Conservation (phyloP, 2,888 invertebrate genomes). For the Cantharis lateralis region DNA sequence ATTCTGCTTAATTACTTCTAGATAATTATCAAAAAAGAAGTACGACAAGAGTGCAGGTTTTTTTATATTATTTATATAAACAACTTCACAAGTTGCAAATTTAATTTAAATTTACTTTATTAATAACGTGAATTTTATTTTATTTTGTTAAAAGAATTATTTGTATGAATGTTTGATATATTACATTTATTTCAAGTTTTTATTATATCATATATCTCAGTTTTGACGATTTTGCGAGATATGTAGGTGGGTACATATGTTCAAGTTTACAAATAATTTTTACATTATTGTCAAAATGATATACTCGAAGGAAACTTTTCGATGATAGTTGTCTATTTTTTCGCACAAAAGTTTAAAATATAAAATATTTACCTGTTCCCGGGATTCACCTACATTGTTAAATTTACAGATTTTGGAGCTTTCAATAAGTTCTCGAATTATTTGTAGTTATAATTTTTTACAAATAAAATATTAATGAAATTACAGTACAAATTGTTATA, state of each 20-base stretch:
- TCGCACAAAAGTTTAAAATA: background rate
- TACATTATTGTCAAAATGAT: background rate
- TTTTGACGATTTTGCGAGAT: background rate
- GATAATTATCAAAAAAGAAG: too few species aligned
- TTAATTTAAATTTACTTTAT: background rate
- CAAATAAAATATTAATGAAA: background rate
- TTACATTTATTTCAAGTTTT: background rate
- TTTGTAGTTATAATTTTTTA: background rate
- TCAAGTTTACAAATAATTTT: background rate
- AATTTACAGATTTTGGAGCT: background rate
- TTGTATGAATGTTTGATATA: background rate
- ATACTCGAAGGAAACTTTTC: background rate
- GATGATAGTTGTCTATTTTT: background rate
- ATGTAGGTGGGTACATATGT: background rate
- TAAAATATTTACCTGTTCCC: background rate
- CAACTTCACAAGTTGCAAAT: too few species aligned
- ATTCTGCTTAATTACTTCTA: too few species aligned
- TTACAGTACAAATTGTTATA: background rate
- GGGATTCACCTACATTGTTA: background rate
- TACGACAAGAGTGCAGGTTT: too few species aligned
- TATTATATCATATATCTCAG: background rate
- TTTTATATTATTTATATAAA: too few species aligned
- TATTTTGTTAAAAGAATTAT: background rate
- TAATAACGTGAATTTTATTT: background rate
- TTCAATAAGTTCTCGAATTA: background rate